Evolutionary conservation across 2,888 invertebrate genomes (phyloP).

Genomic region (Drepana falcataria): DNA sequence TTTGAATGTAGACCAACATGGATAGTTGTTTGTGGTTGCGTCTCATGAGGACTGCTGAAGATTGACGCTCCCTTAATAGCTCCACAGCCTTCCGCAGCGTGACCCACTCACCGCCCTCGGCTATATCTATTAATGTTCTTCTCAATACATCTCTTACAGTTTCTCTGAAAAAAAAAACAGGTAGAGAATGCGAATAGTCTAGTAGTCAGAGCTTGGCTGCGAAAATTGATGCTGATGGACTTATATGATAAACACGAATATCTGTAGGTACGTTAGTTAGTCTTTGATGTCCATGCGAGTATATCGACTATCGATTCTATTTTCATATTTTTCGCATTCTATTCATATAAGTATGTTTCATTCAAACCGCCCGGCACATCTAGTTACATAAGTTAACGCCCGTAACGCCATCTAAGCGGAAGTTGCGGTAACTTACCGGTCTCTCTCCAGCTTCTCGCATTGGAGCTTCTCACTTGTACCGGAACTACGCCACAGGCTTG

Average conservation of each 20-base stretch:
- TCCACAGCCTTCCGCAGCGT: slow-evolving; percentile 36
- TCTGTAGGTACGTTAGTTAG: no score
- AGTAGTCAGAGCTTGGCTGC: not conserved
- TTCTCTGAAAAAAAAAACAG: slow-evolving; percentile 28
- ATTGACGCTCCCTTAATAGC: slow-evolving; percentile 28
- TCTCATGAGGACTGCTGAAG: slow-evolving; percentile 26
- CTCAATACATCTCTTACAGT: slow-evolving; percentile 44
- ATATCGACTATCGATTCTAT: no score
- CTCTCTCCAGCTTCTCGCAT: slow-evolving; percentile 42
- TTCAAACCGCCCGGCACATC: no score
- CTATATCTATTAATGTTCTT: slow-evolving; percentile 47
- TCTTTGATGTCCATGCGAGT: no score
- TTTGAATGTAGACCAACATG: slow-evolving; percentile 24
- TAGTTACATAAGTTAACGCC: no score
- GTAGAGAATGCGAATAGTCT: not conserved
- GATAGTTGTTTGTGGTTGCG: slow-evolving; percentile 33
- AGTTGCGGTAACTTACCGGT: slow-evolving; percentile 43
- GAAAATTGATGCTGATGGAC: no score
- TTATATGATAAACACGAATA: no score
- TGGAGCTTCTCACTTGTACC: slow-evolving; percentile 37
- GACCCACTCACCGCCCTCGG: slow-evolving; percentile 38
- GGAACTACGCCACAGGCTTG: slow-evolving; percentile 21
- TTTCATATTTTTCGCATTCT: no score
- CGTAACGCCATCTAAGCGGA: slow-evolving; percentile 40
- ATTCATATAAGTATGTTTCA: no score